phyloP scores from a whole-genome alignment of 2,113 vertebrate species.

The Odocoileus hemionus region DNA sequence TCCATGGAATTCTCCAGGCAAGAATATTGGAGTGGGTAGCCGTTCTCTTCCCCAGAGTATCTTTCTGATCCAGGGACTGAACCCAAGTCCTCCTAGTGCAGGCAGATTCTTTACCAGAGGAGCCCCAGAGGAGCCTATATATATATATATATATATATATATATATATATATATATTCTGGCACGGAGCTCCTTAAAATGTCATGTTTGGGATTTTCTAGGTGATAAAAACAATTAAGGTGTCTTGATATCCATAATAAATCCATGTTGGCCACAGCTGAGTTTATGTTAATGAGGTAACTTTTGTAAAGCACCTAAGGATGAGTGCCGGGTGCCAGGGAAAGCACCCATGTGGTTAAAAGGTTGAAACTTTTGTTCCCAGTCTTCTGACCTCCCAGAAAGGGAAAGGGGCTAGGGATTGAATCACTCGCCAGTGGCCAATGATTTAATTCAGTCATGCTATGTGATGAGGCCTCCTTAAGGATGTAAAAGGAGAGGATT shows the following conservation, averaged over 20 bases:
- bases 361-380: not conserved
- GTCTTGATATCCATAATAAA: not conserved
- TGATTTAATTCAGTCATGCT: not conserved
- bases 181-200: not conserved
- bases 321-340: not conserved
- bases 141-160: not conserved
- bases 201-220: not conserved
- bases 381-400: not conserved
- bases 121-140: not conserved
- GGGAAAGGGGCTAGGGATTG: not conserved
- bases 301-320: not conserved
- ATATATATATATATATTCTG: not conserved
- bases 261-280: not conserved
- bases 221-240: not conserved
- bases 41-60: not conserved
- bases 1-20: not conserved
- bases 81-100: not conserved
- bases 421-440: not conserved
- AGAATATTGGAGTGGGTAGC: not conserved
- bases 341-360: not conserved
- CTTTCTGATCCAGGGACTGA: not conserved
- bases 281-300: not conserved
- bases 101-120: not conserved
- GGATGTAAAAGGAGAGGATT: not conserved
- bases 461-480: not conserved